Evolutionary conservation across 2,888 invertebrate species (phyloP).

Genomic region (Tiliacea aurago): DNA sequence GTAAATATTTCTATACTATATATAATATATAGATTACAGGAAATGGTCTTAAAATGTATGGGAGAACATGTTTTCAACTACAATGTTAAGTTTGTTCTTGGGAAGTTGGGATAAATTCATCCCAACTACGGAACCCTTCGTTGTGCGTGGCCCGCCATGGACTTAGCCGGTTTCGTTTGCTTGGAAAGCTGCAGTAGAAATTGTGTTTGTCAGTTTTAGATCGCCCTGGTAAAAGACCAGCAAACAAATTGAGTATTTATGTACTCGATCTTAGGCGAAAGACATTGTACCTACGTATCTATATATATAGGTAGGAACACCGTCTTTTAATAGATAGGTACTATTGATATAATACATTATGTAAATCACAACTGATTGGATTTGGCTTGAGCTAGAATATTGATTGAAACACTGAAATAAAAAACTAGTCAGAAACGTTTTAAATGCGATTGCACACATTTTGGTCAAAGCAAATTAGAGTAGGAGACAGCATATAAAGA

Average conservation of each 20-base stretch:
- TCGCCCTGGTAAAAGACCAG: neutral
- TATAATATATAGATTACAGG: too few species aligned
- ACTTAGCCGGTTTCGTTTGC: neutral
- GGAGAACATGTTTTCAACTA: too few species aligned
- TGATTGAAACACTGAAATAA: neutral
- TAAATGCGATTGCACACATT: neutral
- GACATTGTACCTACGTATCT: neutral
- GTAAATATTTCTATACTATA: too few species aligned
- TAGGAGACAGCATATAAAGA: neutral
- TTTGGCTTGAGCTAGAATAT: neutral
- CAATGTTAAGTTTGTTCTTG: too few species aligned
- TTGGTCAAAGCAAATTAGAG: neutral
- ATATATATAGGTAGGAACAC: too few species aligned
- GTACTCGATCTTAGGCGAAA: neutral
- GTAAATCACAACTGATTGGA: neutral
- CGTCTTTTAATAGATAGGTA: neutral
- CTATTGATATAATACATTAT: neutral
- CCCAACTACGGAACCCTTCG: too few species aligned
- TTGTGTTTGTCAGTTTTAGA: neutral
- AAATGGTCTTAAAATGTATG: too few species aligned
- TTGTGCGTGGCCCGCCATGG: too few species aligned
- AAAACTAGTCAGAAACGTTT: too few species aligned
- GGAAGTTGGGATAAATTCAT: too few species aligned
- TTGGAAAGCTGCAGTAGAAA: neutral
- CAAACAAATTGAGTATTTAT: neutral